Evolutionary conservation across 2,113 vertebrate species (phyloP), one percentile per base, ranked within the genome.

Genomic region (Malurus melanocephalus): DNA sequence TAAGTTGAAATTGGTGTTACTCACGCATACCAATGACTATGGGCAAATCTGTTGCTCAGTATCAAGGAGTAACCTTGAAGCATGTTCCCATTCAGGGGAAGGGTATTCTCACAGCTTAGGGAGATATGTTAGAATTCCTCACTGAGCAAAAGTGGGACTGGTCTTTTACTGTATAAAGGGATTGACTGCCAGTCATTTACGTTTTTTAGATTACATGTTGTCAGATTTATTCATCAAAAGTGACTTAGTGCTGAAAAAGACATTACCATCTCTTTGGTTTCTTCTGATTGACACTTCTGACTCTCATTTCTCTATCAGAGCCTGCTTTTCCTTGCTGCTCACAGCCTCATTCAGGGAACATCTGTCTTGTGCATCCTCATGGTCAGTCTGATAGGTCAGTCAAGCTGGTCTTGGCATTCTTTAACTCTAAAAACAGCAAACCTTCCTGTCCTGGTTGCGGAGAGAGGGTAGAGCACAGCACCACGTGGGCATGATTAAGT

Each of bases 381-480:
- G 16, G 10, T 33, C 9, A 48, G 11, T 40, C 23, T 69, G 23
- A 30, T 11, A 30, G 3, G 13, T 61, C 57, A 53, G 16, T 12
- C 19, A 62, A 53, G 42, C 10, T 62, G 28, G 10, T 40, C 48
- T 30, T 48, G 62, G 19, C 28, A 62, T 48, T 46, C 16, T 69
- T 24, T 24, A 61, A 0, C 16, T 42, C 56, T 30, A 10, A 26
- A 40, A 48, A 13, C 19, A 55, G 42, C 13, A 69, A 7, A 42
- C 2, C 3, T 16, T 60, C 15, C 15, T 84, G 30, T 33, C 24
- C 13, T 43, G 13, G 6, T 16, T 48, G 23, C 51, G 74, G 16
- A 0, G 0, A 24, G 33, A 48, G 8, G 10, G 16, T 28, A 35
- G 3, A 42, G 16, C 1, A 0, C 16, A 16, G 16, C 12, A 56